Base-by-base conservation (phyloP, 2,888 invertebrate genomes). In the Oscheius sp. region DNA sequence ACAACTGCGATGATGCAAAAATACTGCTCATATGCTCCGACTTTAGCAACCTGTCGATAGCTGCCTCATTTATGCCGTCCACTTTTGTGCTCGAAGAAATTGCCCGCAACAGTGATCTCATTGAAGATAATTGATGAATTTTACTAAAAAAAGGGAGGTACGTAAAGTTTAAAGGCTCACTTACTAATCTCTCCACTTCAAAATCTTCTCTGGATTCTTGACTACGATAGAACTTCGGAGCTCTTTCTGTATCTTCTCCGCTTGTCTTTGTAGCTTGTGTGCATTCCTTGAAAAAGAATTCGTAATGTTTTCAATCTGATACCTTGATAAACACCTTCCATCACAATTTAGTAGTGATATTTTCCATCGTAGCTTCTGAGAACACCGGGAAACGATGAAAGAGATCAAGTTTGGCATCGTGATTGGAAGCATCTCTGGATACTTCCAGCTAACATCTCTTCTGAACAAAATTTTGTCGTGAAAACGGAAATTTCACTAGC, bases 341-440 rank as follows among this genome's bases (percentile, higher is more conserved):
- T 55, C 62, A 37, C 72, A 72, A 10, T 42, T 60, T 9, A 59
- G 21, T 11, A 72, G 37, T 13, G 72, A 37, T 9, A 42, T 51
- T 32, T 51, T 50, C 72, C 72, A 72, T 3, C 72, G 32, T 1
- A 72, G 62, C 7, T 29, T 50, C 33, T 62, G 72, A 53, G 60
- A 48, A 60, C 62, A 53, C n/a, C 72, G 50, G 13, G 62, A 62
- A 10, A 83, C 57, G 1, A 83, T 51, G 55, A 83, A 83, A 9
- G 83, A 83, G 37, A 83, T 53, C 47, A 84, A 42, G 50, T 83
- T 83, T 7, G 83, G 79, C n/a, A 77, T 72, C 1, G 82, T 73
- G 9, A 81, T 21, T 1, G 82, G 82, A 55, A 81, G 60, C 2
- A 58, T 72, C 11, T 70, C 62, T 10, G 81, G 81, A 68, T 70